A percentile compares a stretch with the other conserved stretches of the same genome.
Evolutionary conservation across 2,113 vertebrate species (phyloP).

Genomic region (Halcyon senegalensis): DNA sequence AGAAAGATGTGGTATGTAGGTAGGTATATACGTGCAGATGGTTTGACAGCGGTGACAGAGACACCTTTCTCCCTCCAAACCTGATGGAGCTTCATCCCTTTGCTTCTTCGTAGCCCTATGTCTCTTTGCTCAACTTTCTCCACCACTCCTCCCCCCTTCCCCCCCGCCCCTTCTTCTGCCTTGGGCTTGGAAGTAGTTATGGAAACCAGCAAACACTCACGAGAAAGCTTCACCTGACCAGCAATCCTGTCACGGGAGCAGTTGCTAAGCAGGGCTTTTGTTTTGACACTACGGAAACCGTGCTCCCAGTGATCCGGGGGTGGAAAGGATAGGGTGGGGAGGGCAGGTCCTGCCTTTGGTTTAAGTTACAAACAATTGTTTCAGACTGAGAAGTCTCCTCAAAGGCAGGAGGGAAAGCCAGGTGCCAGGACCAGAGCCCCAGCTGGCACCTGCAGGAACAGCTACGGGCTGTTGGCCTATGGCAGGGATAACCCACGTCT

Average conservation of each 20-base stretch:
- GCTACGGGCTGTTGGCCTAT: rapidly evolving
- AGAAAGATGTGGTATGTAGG: rapidly evolving
- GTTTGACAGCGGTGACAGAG: not conserved
- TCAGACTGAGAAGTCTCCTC: not conserved
- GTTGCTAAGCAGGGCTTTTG: not conserved
- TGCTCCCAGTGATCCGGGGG: rapidly evolving
- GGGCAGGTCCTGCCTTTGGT: not conserved
- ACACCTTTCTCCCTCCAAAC: not conserved
- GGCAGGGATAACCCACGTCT: not conserved
- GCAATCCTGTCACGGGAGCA: not conserved
- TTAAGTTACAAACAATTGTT: not conserved
- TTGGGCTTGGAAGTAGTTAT: not conserved
- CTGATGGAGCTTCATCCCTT: not conserved
- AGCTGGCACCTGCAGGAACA: not conserved
- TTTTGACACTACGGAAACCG: not conserved
- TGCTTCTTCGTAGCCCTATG: not conserved
- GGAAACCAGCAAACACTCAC: not conserved
- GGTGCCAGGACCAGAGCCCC: not conserved
- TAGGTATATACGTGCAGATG: rapidly evolving
- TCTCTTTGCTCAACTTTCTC: not conserved
- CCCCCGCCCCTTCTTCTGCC: not conserved
- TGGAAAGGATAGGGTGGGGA: not conserved
- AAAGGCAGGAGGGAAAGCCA: rapidly evolving
- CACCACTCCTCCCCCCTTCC: not conserved
- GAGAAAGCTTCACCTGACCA: not conserved